Percentiles rank a stretch among this genome's conserved stretches.
phyloP scores from a whole-genome alignment of 2,888 invertebrate genomes.

The Laspeyria flexula region DNA sequence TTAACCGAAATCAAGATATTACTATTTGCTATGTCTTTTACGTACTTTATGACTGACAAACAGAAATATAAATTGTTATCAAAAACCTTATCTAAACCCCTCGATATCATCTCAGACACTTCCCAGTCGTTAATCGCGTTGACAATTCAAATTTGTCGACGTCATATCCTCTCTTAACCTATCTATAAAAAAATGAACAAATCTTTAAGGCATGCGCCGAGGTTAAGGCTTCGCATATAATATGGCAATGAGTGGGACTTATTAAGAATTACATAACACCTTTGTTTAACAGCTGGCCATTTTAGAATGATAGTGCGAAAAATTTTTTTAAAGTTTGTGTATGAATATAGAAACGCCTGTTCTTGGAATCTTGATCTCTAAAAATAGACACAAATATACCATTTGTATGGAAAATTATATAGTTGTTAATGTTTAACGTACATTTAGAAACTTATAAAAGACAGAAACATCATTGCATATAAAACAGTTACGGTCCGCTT shows the following conservation, averaged over 20 bases:
- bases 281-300: too few species aligned
- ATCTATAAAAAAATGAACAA: constrained; percentile 2
- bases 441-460: too few species aligned
- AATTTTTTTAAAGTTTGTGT: too few species aligned
- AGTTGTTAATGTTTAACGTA: too few species aligned
- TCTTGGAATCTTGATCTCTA: too few species aligned
- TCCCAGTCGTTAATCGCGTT: constrained; percentile 3
- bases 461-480: too few species aligned
- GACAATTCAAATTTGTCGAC: constrained; percentile 6
- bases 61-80: neutral
- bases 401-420: too few species aligned
- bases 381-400: too few species aligned
- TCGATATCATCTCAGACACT: constrained; percentile 5
- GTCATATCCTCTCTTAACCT: neutral
- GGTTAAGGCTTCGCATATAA: constrained; percentile 10
- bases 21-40: neutral
- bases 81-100: constrained; percentile 1
- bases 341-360: too few species aligned
- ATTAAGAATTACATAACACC: neutral
- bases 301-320: too few species aligned
- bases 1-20: neutral
- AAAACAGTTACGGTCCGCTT: too few species aligned
- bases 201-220: constrained; percentile 22
- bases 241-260: constrained; percentile 1
- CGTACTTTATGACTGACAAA: neutral